Conservation (phyloP, 2,113 vertebrate species). For the Hippopotamus amphibius region DNA sequence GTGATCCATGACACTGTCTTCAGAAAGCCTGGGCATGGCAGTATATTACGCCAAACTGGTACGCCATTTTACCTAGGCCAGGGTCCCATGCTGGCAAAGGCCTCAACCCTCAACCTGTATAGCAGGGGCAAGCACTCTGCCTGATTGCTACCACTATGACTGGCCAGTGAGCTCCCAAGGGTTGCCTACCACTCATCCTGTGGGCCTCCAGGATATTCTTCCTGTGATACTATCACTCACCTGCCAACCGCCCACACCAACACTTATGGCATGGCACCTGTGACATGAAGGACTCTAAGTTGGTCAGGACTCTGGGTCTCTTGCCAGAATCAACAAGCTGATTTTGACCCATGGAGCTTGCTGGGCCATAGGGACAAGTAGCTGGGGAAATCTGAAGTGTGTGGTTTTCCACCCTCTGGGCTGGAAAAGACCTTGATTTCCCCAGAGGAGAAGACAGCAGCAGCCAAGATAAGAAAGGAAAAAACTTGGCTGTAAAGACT, state of each 20-base stretch:
- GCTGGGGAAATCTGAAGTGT: not conserved
- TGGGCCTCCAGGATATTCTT: not conserved
- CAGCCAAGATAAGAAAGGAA: not conserved
- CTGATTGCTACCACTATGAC: not conserved
- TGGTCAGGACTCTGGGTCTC: not conserved
- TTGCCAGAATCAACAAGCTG: not conserved
- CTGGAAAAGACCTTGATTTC: conserved; percentile 18
- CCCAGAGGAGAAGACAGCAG: not conserved
- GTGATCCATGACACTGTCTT: not conserved
- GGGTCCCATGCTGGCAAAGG: not conserved
- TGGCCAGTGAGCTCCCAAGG: not conserved
- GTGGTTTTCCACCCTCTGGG: not conserved
- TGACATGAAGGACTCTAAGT: not conserved
- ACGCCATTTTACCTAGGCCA: conserved; percentile 24
- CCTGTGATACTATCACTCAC: not conserved
- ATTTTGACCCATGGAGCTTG: not conserved
- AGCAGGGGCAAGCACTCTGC: not conserved
- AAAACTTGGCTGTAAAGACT: not conserved
- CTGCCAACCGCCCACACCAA: not conserved
- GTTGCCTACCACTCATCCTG: not conserved
- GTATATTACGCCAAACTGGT: not conserved
- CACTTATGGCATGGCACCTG: not conserved
- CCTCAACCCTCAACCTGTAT: not conserved
- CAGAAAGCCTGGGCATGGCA: conserved; percentile 29
- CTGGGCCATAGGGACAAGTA: not conserved